phyloP scores from a whole-genome alignment of 2,888 invertebrate genomes.

The Cenopis cana region DNA sequence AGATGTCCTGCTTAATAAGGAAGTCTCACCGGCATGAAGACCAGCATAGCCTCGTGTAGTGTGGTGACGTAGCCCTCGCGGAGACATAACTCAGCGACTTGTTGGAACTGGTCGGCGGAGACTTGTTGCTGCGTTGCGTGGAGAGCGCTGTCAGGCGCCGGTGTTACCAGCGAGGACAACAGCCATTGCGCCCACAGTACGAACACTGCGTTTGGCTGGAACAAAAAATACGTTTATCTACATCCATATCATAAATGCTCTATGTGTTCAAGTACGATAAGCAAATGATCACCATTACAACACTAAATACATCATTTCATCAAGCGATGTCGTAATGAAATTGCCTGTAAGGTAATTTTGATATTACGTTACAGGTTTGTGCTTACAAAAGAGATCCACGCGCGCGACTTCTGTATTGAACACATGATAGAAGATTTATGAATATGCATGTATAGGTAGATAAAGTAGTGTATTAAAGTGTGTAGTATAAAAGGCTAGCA shows the following conservation, averaged over 20 bases:
- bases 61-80: conserved; percentile 84
- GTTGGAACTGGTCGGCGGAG: conserved; percentile 70
- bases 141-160: conserved; percentile 55
- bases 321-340: no score
- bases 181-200: conserved; percentile 87
- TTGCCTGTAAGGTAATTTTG: no score
- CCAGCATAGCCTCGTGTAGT: conserved; percentile 87
- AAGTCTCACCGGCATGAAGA: conserved; percentile 88
- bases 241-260: no score
- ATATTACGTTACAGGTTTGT: no score
- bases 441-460: no score
- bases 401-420: no score
- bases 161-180: conserved; percentile 66
- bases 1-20: not conserved
- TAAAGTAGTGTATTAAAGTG: not conserved
- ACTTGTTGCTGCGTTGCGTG: conserved; percentile 63
- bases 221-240: not conserved
- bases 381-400: no score
- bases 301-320: no score
- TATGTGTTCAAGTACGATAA: no score
- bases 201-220: conserved; percentile 86
- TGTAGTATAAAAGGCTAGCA: no score
- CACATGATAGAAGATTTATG: no score
- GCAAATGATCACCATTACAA: no score
- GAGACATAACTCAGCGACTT: conserved; percentile 83